Evolutionary conservation across 2,888 invertebrate genomes (phyloP).

Genomic region (Caenorhabditis uteleia): DNA sequence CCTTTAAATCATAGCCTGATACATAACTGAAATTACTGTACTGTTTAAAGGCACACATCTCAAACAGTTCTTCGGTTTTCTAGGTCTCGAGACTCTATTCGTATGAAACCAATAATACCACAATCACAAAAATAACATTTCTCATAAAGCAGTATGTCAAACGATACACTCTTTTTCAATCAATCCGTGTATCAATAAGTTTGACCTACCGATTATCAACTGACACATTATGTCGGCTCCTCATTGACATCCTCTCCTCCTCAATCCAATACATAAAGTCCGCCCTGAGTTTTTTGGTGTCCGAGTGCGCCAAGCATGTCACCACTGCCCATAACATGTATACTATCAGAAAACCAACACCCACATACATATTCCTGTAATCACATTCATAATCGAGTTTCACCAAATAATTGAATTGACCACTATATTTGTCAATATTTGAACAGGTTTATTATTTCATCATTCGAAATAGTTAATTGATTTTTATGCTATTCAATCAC

Average conservation of each 20-base stretch:
- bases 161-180: not conserved
- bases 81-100: too few relatives aligned
- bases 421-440: not conserved
- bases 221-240: slow-evolving; percentile 48
- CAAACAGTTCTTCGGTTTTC: too few relatives aligned
- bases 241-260: slow-evolving; percentile 54
- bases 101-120: too few relatives aligned
- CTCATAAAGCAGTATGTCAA: not conserved
- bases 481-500: not conserved
- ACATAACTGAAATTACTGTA: too few relatives aligned
- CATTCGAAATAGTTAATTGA: not conserved
- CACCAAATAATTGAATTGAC: not conserved
- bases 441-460: not conserved
- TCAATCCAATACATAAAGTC: slow-evolving; percentile 65
- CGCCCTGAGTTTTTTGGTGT: slow-evolving; percentile 52
- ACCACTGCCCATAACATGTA: slow-evolving; percentile 52
- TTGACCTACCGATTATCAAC: slow-evolving; percentile 45
- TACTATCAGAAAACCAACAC: slow-evolving; percentile 49
- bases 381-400: not conserved
- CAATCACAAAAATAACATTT: too few relatives aligned
- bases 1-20: too few relatives aligned
- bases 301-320: slow-evolving; percentile 41
- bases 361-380: slow-evolving; percentile 46
- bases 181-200: too few relatives aligned
- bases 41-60: too few relatives aligned